Conservation (phyloP, 2,888 invertebrate species). For the Carpatolechia fugitivella region DNA sequence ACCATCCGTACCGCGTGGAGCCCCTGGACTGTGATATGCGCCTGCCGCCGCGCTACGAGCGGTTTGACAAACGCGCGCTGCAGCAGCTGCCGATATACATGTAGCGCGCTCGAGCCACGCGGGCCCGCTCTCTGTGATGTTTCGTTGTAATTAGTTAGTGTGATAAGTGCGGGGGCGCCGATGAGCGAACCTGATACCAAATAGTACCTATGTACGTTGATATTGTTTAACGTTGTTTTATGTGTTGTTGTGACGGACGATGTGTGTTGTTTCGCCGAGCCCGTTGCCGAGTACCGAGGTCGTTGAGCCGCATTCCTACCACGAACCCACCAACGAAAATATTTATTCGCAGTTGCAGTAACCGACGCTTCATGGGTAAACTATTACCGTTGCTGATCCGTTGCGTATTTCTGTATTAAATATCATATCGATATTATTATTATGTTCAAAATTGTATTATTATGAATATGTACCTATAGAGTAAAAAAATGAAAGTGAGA, state of each 20-base stretch:
- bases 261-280: conserved; percentile 39
- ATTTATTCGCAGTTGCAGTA: conserved; percentile 72
- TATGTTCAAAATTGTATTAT: conserved; percentile 78
- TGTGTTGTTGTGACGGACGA: conserved; percentile 65
- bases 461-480: conserved; percentile 76
- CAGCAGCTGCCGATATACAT: conserved; percentile 77
- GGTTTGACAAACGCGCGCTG: conserved; percentile 74
- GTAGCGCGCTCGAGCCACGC: conserved; percentile 45
- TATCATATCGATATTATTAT: conserved; percentile 75
- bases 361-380: conserved; percentile 69
- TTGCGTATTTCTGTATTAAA: conserved; percentile 76
- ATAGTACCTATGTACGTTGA: conserved; percentile 71
- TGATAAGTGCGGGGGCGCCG: conserved; percentile 47
- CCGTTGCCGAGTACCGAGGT: conserved; percentile 25
- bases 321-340: conserved; percentile 65
- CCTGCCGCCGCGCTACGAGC: conserved; percentile 66
- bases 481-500: conserved; percentile 77
- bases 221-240: conserved; percentile 68
- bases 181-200: conserved; percentile 64
- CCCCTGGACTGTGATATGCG: conserved; percentile 69
- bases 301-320: conserved; percentile 27
- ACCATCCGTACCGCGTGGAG: conserved; percentile 44
- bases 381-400: conserved; percentile 72
- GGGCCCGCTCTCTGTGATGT: conserved; percentile 63
- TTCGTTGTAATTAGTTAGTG: conserved; percentile 65